phyloP scores from a whole-genome alignment of 1,140 invertebrate species.

The Araneus ventricosus region DNA sequence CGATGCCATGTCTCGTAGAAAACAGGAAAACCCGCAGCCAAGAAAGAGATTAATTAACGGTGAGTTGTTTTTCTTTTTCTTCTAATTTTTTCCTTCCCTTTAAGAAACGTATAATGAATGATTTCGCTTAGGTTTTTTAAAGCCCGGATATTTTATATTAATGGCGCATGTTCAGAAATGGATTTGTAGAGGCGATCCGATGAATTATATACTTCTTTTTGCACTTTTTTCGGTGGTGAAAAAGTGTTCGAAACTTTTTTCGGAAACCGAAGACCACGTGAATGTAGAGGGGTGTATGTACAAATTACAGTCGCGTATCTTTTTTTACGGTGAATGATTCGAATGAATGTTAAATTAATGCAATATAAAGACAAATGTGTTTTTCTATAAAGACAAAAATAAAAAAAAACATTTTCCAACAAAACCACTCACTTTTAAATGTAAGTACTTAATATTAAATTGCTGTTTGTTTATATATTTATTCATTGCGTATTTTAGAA shows the following conservation, averaged over 20 bases:
- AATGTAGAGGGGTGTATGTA: slow-evolving; percentile 2
- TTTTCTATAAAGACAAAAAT: no score
- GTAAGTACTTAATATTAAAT: no score
- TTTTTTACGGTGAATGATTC: neutral
- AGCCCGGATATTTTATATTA: neutral
- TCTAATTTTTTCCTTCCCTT: neutral
- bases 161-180: neutral
- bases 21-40: slow-evolving; percentile 78
- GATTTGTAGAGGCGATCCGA: neutral
- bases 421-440: no score
- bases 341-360: no score
- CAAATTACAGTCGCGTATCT: neutral
- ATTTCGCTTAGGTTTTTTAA: neutral
- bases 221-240: neutral
- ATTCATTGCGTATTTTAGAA: no score
- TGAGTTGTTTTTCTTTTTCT: slow-evolving; percentile 72
- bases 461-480: no score
- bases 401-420: no score
- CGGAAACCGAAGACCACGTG: slow-evolving; percentile 28
- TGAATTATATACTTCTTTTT: neutral
- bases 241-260: slow-evolving; percentile 44
- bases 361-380: no score
- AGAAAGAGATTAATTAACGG: slow-evolving; percentile 78
- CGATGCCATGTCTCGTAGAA: slow-evolving; percentile 77
- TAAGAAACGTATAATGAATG: neutral